phyloP scores from a whole-genome alignment of 2,888 invertebrate genomes.

The Galeruca laticollis region DNA sequence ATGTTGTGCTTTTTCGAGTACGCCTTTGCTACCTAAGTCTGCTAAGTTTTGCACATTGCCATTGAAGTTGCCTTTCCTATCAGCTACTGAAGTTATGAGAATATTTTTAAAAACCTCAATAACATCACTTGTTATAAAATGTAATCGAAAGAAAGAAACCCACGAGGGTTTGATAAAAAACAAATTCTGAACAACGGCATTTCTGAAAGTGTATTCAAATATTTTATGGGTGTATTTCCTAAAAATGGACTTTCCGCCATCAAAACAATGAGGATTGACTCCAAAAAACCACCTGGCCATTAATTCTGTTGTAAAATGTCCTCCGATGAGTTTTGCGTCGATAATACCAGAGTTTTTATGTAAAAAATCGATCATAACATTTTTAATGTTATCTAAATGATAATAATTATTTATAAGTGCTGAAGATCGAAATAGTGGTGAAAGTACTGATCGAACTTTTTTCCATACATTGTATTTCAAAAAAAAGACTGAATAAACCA shows the following conservation, averaged over 20 bases:
- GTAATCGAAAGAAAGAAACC: constrained; percentile 51
- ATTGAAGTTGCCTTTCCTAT: constrained; percentile 45
- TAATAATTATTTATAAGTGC: constrained; percentile 70
- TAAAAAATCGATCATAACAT: constrained; percentile 11
- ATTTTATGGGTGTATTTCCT: constrained; percentile 58
- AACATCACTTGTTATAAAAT: constrained; percentile 53
- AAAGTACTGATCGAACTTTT: constrained; percentile 67
- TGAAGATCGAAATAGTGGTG: constrained; percentile 70
- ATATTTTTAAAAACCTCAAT: constrained; percentile 54
- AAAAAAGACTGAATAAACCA: constrained; percentile 65
- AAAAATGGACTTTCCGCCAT: constrained; percentile 61
- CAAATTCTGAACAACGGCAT: constrained; percentile 52
- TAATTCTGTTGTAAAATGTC: constrained; percentile 66
- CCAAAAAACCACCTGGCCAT: constrained; percentile 67
- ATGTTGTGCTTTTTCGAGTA: neutral
- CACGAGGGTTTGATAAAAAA: constrained; percentile 54
- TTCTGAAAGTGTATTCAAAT: constrained; percentile 56
- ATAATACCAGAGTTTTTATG: constrained; percentile 27
- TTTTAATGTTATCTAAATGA: constrained; percentile 57
- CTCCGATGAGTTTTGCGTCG: constrained; percentile 59
- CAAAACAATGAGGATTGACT: constrained; percentile 63
- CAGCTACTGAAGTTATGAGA: constrained; percentile 55
- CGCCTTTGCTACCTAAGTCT: constrained; percentile 62
- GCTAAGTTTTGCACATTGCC: constrained; percentile 69
- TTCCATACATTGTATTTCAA: constrained; percentile 70